These are phyloP conservation scores for Pomacea maculata DNA, from an alignment of 1,140 invertebrate genomes.

Conservation along the genomic window DNA sequence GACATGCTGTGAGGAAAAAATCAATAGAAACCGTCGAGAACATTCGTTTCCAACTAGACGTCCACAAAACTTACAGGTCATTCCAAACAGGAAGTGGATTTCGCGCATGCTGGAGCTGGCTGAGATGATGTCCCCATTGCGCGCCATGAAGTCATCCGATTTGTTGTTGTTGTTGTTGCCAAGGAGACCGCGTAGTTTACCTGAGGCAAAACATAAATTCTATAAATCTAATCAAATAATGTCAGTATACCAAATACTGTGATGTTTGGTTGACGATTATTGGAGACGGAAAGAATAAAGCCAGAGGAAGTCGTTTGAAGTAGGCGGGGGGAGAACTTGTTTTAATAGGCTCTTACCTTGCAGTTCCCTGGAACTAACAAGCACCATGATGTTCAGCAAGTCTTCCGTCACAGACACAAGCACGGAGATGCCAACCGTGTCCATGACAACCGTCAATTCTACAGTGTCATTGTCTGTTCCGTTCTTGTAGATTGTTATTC, in stretches of 20 bases:
- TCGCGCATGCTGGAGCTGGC: slow-evolving; percentile 36
- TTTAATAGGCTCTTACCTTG: no score
- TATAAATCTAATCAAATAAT: no score
- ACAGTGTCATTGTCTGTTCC: slow-evolving; percentile 25
- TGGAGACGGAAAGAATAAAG: no score
- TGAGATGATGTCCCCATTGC: slow-evolving; percentile 67
- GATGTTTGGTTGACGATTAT: no score
- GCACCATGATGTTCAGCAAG: slow-evolving; percentile 54
- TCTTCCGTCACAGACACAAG: slow-evolving; percentile 46
- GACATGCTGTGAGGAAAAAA: not conserved
- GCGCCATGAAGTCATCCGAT: slow-evolving; percentile 75
- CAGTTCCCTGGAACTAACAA: slow-evolving; percentile 41
- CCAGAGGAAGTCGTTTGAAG: no score
- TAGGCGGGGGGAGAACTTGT: no score
- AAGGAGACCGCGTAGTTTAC: slow-evolving; percentile 79
- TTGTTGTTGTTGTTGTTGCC: slow-evolving; percentile 87
- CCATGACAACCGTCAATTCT: slow-evolving; percentile 45
- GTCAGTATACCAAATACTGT: no score
- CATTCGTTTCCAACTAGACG: not conserved
- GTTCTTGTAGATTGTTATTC: slow-evolving; percentile 35
- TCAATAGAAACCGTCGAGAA: not conserved
- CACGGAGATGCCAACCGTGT: slow-evolving; percentile 42
- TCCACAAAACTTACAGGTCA: slow-evolving; percentile 51
- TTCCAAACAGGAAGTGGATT: slow-evolving; percentile 55
- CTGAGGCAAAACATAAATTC: slow-evolving; percentile 31